Conservation (phyloP, 2,888 invertebrate genomes). For the Octonoba sinensis region DNA sequence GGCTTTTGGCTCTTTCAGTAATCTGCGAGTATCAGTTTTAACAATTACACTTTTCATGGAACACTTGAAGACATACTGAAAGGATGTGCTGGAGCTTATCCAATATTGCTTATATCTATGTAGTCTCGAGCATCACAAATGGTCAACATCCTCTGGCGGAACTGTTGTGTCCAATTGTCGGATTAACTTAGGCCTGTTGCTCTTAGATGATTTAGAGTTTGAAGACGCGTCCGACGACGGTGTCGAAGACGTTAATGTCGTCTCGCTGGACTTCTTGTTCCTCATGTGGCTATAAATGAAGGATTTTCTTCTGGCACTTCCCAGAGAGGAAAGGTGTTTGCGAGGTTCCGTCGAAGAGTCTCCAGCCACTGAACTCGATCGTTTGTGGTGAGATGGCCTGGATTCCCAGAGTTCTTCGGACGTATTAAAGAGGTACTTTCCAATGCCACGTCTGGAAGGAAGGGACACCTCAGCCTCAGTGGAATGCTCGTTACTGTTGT, state of each 20-base stretch:
- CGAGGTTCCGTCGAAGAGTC: slow-evolving; percentile 20
- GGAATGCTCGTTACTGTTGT: slow-evolving; percentile 44
- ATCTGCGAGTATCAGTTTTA: no score
- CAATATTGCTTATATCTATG: no score
- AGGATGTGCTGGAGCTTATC: no score
- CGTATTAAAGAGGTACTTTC: slow-evolving; percentile 47
- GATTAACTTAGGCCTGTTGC: slow-evolving; percentile 46
- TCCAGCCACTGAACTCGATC: slow-evolving; percentile 26
- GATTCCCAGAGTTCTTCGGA: slow-evolving; percentile 45
- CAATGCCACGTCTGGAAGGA: slow-evolving; percentile 41
- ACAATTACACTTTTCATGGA: no score
- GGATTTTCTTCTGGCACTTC: slow-evolving; percentile 50
- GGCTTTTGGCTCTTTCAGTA: no score
- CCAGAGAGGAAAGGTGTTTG: slow-evolving; percentile 52
- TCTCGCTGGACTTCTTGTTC: slow-evolving; percentile 60
- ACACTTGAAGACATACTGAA: no score
- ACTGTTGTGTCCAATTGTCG: slow-evolving; percentile 46
- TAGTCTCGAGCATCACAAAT: no score
- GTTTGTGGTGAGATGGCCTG: slow-evolving; percentile 27
- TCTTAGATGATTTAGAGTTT: neutral
- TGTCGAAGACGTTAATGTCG: slow-evolving; percentile 53
- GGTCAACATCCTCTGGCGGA: slow-evolving; percentile 25
- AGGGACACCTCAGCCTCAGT: slow-evolving; percentile 20
- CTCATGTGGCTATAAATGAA: slow-evolving; percentile 57
- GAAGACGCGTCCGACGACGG: slow-evolving; percentile 30